A percentile compares a stretch with the other conserved stretches of the same genome.
Evolutionary conservation across 2,888 invertebrate genomes (phyloP).

Genomic region (Aphrophora alni): DNA sequence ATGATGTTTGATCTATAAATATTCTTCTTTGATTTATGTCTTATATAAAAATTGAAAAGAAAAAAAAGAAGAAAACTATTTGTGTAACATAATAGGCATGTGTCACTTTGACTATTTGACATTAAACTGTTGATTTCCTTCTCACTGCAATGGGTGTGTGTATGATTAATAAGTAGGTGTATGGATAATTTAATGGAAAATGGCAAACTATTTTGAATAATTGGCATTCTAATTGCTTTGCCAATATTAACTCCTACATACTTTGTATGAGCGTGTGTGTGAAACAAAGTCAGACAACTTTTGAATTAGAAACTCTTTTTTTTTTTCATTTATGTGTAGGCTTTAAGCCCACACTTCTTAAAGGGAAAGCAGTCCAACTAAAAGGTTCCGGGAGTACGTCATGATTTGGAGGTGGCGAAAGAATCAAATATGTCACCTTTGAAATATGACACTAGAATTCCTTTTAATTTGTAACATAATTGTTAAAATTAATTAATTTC

Average conservation of each 20-base stretch:
- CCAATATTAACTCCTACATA: neutral
- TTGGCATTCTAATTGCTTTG: neutral
- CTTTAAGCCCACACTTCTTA: neutral
- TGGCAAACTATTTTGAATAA: neutral
- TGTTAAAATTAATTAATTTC: too few species aligned
- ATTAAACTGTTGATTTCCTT: too few species aligned
- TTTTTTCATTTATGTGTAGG: neutral
- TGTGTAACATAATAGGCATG: too few species aligned
- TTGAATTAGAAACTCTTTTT: neutral
- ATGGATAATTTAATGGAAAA: neutral
- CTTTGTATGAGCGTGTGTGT: neutral
- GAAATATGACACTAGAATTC: too few species aligned
- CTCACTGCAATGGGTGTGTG: too few species aligned
- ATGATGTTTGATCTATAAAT: too few species aligned
- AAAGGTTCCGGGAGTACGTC: neutral
- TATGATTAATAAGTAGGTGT: neutral
- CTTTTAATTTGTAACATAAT: too few species aligned
- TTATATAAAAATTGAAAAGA: too few species aligned
- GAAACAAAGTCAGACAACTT: neutral
- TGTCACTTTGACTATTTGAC: too few species aligned
- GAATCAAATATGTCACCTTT: neutral
- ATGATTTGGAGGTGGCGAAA: neutral
- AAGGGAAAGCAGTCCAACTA: neutral
- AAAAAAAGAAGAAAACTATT: too few species aligned
- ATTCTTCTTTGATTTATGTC: too few species aligned